Evolutionary conservation across 2,113 vertebrate genomes (phyloP).

Genomic region (Pipra filicauda): DNA sequence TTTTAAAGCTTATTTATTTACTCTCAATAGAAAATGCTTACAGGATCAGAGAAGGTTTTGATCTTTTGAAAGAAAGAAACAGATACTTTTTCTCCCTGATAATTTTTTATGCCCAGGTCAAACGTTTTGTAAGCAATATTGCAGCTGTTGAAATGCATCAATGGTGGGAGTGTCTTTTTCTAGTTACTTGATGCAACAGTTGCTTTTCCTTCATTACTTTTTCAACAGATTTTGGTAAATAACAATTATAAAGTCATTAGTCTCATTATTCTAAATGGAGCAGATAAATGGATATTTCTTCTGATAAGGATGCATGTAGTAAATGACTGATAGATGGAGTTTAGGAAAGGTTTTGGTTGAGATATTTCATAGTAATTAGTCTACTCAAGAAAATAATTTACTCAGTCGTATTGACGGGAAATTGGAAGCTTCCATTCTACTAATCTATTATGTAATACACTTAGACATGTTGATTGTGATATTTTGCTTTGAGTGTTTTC

Average conservation of each 20-base stretch:
- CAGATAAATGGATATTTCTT: slow-evolving; percentile 18
- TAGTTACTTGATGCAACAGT: not conserved
- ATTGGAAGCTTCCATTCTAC: slow-evolving; percentile 17
- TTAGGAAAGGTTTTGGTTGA: slow-evolving; percentile 17
- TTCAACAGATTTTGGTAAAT: slow-evolving; percentile 31
- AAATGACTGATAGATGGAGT: not conserved
- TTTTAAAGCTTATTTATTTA: not conserved
- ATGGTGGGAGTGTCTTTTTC: not conserved
- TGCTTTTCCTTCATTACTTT: slow-evolving; percentile 17
- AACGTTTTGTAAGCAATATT: not conserved
- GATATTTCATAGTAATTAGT: slow-evolving; percentile 25
- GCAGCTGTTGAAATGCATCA: not conserved
- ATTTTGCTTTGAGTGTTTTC: slow-evolving; percentile 15
- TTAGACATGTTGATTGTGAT: not conserved
- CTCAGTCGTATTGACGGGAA: not conserved
- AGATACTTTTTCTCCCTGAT: not conserved
- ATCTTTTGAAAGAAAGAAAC: not conserved
- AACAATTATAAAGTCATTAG: slow-evolving; percentile 29
- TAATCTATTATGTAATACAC: not conserved
- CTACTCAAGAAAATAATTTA: slow-evolving; percentile 39
- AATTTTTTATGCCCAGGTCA: not conserved
- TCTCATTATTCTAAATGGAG: slow-evolving; percentile 17
- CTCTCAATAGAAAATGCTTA: not conserved
- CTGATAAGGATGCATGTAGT: not conserved
- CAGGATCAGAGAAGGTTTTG: not conserved